A percentile compares a stretch with the other conserved stretches of the same genome.
Conservation (phyloP, 2,888 invertebrate species). For the Camponotus fellah region DNA sequence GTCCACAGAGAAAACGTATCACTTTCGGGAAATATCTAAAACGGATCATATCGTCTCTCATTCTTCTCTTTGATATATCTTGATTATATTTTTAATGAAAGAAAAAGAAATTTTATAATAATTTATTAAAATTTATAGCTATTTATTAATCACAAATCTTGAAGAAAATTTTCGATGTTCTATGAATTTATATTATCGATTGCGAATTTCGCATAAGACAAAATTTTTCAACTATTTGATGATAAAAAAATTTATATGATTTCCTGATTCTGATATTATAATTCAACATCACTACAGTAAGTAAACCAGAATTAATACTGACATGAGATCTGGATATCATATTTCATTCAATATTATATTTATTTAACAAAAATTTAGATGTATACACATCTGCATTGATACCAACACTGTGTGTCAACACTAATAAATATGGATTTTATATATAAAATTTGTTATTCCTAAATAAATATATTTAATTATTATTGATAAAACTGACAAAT, state of each 20-base stretch:
- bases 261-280: conserved; percentile 2
- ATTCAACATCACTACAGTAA: background rate
- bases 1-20: no score
- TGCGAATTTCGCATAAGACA: background rate
- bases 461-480: background rate
- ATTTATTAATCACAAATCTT: background rate
- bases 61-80: no score
- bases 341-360: background rate
- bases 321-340: background rate
- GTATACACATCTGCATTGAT: background rate
- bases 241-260: background rate
- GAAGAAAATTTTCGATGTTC: background rate
- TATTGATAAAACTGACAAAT: background rate
- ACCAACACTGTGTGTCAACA: background rate
- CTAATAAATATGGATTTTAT: background rate
- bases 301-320: background rate
- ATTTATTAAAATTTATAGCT: background rate
- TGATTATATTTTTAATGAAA: background rate
- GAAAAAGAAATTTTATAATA: background rate
- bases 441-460: background rate
- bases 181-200: background rate
- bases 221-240: background rate
- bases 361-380: background rate
- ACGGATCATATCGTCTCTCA: no score
- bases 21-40: no score